phyloP scores from a whole-genome alignment of 2,113 vertebrate genomes.

The Sturnus vulgaris region DNA sequence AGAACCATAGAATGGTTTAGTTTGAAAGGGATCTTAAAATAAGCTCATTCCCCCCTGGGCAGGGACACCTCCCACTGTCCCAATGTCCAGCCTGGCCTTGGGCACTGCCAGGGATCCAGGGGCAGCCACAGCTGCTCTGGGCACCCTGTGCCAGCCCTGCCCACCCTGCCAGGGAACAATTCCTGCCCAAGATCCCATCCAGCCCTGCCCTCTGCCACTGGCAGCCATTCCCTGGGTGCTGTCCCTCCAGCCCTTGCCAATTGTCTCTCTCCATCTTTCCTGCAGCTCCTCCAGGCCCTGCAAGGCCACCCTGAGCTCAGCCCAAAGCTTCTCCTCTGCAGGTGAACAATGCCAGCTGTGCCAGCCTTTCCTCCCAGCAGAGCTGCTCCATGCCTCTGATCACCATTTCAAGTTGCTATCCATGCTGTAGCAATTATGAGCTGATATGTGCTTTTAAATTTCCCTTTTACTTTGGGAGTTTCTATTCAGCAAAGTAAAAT shows the following conservation, averaged over 20 bases:
- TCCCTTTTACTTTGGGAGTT: neutral
- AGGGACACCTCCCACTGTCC: neutral
- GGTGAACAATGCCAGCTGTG: neutral
- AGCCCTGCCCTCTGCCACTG: neutral
- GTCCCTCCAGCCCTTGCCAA: neutral
- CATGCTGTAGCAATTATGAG: neutral
- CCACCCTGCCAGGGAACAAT: neutral
- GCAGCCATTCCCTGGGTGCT: neutral
- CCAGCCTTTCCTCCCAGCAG: neutral
- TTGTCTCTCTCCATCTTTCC: neutral
- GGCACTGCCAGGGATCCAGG: neutral
- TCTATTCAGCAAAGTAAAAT: neutral
- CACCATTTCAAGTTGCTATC: neutral
- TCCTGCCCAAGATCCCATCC: fast-evolving
- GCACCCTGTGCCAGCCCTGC: neutral
- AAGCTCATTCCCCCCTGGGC: fast-evolving
- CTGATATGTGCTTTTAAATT: neutral
- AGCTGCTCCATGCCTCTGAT: neutral
- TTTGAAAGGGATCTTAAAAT: neutral
- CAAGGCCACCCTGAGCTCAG: neutral
- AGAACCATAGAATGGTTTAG: neutral
- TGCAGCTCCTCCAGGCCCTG: neutral
- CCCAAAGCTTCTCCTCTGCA: neutral
- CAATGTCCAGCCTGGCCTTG: neutral
- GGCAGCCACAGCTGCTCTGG: neutral